A percentile compares a stretch with the other conserved stretches of the same genome.
Conservation (phyloP, 2,888 invertebrate genomes). For the Aradus depressus region DNA sequence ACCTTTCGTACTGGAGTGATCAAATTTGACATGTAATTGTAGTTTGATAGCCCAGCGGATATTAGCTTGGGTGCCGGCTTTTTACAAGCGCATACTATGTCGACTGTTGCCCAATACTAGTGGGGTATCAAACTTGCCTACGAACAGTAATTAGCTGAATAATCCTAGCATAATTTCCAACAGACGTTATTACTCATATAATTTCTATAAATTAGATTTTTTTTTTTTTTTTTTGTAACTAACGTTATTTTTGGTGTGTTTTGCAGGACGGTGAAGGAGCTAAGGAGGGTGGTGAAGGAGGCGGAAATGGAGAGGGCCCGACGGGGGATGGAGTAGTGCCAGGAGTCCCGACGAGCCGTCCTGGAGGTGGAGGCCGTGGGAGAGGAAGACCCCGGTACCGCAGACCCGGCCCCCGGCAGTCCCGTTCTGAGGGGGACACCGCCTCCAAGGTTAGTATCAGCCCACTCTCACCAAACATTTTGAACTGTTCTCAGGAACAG, state of each 20-base stretch:
- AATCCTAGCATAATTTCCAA: background rate
- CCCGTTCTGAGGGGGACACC: conserved; percentile 22
- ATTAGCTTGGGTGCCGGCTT: too few relatives aligned
- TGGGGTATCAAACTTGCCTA: too few relatives aligned
- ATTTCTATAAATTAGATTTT: background rate
- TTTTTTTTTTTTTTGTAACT: background rate
- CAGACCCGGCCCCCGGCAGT: too few relatives aligned
- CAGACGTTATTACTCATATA: background rate
- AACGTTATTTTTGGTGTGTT: background rate
- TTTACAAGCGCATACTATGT: too few relatives aligned
- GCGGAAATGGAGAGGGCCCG: conserved; percentile 33
- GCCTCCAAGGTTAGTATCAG: conserved; percentile 17
- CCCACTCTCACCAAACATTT: background rate
- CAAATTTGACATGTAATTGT: too few relatives aligned
- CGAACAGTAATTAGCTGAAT: too few relatives aligned
- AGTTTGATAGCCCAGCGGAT: too few relatives aligned
- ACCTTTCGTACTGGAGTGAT: too few relatives aligned
- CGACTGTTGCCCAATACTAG: too few relatives aligned
- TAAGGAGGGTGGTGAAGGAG: conserved; percentile 32
- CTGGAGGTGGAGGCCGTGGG: conserved; percentile 31
- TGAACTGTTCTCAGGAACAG: too few relatives aligned
- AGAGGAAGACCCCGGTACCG: conserved; percentile 28
- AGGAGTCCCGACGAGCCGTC: conserved; percentile 34
- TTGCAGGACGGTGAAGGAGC: conserved; percentile 18
- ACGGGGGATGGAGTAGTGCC: too few relatives aligned